Evolutionary conservation across 92 coral and sea anemone species (phyloP).

Genomic region (Paramuricea clavata): DNA sequence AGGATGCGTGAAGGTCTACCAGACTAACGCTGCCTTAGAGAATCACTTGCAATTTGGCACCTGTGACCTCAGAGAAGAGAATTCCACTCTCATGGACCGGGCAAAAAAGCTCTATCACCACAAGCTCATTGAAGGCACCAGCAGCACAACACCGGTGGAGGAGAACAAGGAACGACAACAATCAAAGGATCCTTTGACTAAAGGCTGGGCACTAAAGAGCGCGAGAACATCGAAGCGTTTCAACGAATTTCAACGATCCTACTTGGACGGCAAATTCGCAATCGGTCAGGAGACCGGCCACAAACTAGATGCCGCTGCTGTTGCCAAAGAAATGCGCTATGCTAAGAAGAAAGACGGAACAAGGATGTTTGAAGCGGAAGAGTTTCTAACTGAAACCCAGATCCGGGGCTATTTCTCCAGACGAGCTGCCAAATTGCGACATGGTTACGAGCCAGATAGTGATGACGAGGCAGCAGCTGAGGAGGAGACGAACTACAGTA

Average conservation of each 20-base stretch:
- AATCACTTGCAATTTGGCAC: constrained; percentile 61
- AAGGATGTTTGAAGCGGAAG: constrained; percentile 55
- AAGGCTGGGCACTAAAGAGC: constrained; percentile 75
- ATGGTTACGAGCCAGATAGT: background rate
- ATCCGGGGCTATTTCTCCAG: constrained; percentile 75
- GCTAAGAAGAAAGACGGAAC: constrained; percentile 60
- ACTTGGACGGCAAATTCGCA: constrained; percentile 64
- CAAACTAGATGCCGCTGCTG: constrained; percentile 68
- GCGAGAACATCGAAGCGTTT: constrained; percentile 58
- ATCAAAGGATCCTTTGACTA: constrained; percentile 5
- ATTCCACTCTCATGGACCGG: constrained; percentile 49
- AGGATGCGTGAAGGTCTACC: constrained; percentile 62
- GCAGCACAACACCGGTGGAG: constrained; percentile 10
- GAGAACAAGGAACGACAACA: background rate
- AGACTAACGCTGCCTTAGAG: constrained; percentile 65
- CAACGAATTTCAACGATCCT: constrained; percentile 51
- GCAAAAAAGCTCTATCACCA: constrained; percentile 54
- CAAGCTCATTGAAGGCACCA: constrained; percentile 55
- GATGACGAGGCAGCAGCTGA: constrained; percentile 40
- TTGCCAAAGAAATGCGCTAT: constrained; percentile 71
- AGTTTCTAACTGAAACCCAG: constrained; percentile 71
- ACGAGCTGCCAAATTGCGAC: constrained; percentile 24
- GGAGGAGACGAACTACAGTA: background rate
- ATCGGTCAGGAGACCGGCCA: constrained; percentile 73
- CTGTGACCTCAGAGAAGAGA: constrained; percentile 54